Percentiles rank a stretch among this genome's conserved stretches.
phyloP scores from a whole-genome alignment of 2,113 vertebrate species.

The Oncorhynchus clarkii region DNA sequence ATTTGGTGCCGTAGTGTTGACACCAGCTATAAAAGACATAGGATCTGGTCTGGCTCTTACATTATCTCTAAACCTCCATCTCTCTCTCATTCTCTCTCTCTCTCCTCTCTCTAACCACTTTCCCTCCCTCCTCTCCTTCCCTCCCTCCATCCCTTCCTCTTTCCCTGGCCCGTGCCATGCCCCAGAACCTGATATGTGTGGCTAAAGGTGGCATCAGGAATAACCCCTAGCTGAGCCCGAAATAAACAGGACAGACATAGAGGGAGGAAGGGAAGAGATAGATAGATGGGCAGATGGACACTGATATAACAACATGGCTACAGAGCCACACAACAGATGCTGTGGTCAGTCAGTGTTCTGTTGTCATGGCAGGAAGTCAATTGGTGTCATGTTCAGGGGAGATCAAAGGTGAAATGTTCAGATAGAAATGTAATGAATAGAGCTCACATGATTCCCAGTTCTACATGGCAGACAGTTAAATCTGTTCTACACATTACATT shows the following conservation, averaged over 20 bases:
- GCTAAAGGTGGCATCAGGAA: constrained; percentile 53
- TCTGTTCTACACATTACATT: too few relatives aligned
- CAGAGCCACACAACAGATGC: constrained; percentile 27
- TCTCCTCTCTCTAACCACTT: too few relatives aligned
- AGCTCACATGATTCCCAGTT: too few relatives aligned
- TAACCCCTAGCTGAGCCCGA: constrained; percentile 49
- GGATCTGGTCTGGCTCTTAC: background rate
- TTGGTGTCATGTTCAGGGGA: background rate
- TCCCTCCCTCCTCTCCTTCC: background rate
- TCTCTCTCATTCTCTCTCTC: background rate
- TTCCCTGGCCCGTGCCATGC: background rate
- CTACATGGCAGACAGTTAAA: background rate
- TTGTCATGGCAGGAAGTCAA: background rate
- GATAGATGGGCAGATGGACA: constrained; percentile 27
- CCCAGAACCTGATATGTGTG: constrained; percentile 48
- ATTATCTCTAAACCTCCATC: background rate
- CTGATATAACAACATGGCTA: constrained; percentile 41
- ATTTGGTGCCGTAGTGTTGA: constrained; percentile 3
- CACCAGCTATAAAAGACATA: background rate
- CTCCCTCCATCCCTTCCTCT: background rate
- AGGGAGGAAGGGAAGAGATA: constrained; percentile 10
- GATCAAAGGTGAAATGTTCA: too few relatives aligned
- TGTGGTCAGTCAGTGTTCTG: constrained; percentile 30
- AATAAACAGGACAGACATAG: constrained; percentile 47
- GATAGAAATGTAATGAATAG: too few relatives aligned